A percentile compares a stretch with the other conserved stretches of the same genome.
phyloP scores from a whole-genome alignment of 2,888 invertebrate species.

The Phoenoteleia sp. region DNA sequence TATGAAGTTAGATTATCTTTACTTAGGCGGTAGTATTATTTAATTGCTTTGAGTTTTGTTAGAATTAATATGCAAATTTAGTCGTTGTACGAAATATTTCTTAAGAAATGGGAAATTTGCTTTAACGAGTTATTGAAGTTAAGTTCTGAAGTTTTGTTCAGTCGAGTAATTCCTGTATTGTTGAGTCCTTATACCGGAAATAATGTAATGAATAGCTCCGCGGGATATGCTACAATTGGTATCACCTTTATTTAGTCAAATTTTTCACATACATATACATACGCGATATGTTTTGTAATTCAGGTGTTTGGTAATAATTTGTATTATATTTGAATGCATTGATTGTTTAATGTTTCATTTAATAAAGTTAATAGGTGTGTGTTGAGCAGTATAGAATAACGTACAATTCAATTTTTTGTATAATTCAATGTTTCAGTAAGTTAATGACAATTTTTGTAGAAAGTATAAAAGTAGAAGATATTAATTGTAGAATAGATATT shows the following conservation, averaged over 20 bases:
- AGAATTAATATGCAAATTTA: too few species aligned
- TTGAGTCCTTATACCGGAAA: conserved; percentile 23
- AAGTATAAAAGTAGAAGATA: conserved; percentile 26
- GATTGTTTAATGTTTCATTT: conserved; percentile 61
- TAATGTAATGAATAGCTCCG: conserved; percentile 14
- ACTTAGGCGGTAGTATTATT: too few species aligned
- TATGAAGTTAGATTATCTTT: background rate
- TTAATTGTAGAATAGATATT: conserved; percentile 29
- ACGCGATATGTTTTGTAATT: conserved; percentile 16
- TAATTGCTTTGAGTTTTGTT: too few species aligned
- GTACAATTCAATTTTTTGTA: conserved; percentile 4
- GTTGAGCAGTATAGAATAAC: background rate
- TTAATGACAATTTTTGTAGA: conserved; percentile 25
- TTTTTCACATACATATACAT: conserved; percentile 4
- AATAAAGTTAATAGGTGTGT: conserved; percentile 8
- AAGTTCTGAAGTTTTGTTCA: too few species aligned
- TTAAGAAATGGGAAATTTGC: too few species aligned
- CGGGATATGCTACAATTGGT: conserved; percentile 7
- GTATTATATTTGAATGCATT: conserved; percentile 55
- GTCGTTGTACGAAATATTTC: too few species aligned
- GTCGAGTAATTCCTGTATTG: too few species aligned
- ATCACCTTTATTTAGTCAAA: conserved; percentile 22
- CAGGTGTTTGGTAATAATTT: conserved; percentile 20
- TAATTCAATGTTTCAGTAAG: background rate
- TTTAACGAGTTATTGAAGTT: too few species aligned